Conservation (phyloP, 2,888 invertebrate species). For the Poecilobothrus nobilitatus region DNA sequence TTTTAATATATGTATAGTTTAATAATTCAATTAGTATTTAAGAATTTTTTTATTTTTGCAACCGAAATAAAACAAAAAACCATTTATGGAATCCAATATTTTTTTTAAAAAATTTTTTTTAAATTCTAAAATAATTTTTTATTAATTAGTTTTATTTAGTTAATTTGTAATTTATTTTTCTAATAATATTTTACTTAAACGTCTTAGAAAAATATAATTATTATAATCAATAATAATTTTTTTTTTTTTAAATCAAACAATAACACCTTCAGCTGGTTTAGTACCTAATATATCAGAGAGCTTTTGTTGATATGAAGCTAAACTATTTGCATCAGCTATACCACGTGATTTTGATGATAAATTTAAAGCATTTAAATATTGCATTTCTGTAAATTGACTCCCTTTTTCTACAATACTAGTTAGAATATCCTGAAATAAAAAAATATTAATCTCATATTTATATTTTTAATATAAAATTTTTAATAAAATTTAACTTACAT, state of each 20-base stretch:
- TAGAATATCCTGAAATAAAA: conserved; percentile 63
- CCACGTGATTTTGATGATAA: conserved; percentile 59
- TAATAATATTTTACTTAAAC: no score
- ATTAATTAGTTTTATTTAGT: no score
- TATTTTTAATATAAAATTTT: conserved; percentile 11
- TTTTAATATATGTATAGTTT: background rate
- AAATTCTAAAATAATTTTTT: no score
- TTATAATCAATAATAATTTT: no score
- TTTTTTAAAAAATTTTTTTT: background rate
- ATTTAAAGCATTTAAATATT: conserved; percentile 78
- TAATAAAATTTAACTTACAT: conserved; percentile 48
- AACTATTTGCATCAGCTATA: conserved; percentile 48
- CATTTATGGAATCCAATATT: background rate
- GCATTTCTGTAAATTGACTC: conserved; percentile 76
- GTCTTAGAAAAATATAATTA: no score
- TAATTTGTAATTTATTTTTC: no score
- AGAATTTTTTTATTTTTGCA: no score
- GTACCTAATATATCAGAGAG: conserved; percentile 73
- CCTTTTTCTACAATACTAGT: conserved; percentile 77
- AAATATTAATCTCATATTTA: background rate
- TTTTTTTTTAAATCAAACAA: conserved; percentile 44
- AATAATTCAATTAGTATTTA: no score
- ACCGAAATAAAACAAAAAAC: background rate
- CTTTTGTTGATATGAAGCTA: conserved; percentile 64
- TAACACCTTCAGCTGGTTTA: conserved; percentile 63